Percentiles rank a stretch among this genome's conserved stretches.
Conservation (phyloP, 2,888 invertebrate species). For the Rhaphigaster nebulosa region DNA sequence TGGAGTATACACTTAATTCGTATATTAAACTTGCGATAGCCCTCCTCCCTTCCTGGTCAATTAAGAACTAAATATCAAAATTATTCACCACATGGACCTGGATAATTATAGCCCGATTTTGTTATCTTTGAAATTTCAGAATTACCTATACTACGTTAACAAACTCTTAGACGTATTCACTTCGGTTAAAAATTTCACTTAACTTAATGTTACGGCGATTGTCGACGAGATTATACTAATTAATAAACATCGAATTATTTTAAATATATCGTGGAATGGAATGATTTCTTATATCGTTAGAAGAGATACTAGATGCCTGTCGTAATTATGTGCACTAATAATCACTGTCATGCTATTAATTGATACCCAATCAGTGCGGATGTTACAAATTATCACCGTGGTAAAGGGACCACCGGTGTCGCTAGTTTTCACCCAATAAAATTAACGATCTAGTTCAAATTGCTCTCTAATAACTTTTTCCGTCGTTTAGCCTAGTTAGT, state of each 20-base stretch:
- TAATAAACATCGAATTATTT: not conserved
- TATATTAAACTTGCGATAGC: too few relatives aligned
- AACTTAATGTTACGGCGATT: not conserved
- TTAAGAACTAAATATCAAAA: too few relatives aligned
- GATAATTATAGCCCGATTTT: too few relatives aligned
- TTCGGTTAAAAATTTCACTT: too few relatives aligned
- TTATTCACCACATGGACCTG: too few relatives aligned
- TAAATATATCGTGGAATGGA: not conserved
- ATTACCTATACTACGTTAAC: too few relatives aligned
- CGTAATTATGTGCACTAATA: not conserved
- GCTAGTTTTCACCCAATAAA: conserved; percentile 15
- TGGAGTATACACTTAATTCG: too few relatives aligned
- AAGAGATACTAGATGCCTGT: not conserved
- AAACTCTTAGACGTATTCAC: too few relatives aligned
- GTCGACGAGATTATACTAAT: not conserved
- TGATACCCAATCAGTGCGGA: not conserved
- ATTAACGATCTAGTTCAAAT: not conserved
- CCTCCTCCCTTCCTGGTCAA: too few relatives aligned
- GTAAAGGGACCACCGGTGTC: not conserved
- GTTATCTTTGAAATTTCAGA: too few relatives aligned
- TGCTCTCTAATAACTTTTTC: conserved; percentile 38
- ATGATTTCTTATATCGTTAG: not conserved
- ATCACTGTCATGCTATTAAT: not conserved
- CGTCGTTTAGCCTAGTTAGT: conserved; percentile 32
- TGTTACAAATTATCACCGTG: not conserved